A percentile compares a stretch with the other conserved stretches of the same genome.
Conservation (phyloP, 2,113 vertebrate genomes). For the Helogale parvula region DNA sequence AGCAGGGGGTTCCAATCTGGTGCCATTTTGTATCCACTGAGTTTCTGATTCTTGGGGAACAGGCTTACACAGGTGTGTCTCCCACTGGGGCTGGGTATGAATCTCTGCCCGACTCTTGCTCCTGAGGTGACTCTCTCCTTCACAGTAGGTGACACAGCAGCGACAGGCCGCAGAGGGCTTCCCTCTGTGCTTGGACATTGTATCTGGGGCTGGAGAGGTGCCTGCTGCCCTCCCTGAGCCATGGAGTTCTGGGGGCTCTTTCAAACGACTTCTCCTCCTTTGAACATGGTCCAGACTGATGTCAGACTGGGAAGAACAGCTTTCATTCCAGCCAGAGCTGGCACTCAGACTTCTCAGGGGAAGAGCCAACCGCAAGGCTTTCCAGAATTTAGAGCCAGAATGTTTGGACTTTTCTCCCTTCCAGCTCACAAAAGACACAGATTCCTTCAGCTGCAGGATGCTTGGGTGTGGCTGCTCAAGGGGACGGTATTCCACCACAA, state of each 20-base stretch:
- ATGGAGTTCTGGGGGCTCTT: constrained; percentile 74
- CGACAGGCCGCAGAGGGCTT: constrained; percentile 83
- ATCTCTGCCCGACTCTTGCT: constrained; percentile 78
- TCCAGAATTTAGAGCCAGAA: constrained; percentile 91
- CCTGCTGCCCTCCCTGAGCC: background rate
- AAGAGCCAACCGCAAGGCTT: constrained; percentile 89
- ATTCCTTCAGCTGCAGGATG: constrained; percentile 89
- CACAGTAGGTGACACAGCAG: constrained; percentile 87
- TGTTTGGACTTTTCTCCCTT: constrained; percentile 89
- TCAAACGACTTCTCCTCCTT: constrained; percentile 80
- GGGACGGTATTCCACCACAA: constrained; percentile 90
- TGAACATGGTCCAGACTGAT: constrained; percentile 87
- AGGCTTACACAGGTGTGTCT: constrained; percentile 82
- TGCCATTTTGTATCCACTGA: constrained; percentile 75
- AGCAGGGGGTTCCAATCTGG: background rate
- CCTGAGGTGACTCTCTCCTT: constrained; percentile 79
- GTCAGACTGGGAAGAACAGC: constrained; percentile 95
- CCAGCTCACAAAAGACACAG: constrained; percentile 89
- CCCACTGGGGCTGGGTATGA: constrained; percentile 82
- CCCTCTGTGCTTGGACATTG: constrained; percentile 68
- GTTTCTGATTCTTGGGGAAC: constrained; percentile 66
- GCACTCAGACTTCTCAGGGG: constrained; percentile 90
- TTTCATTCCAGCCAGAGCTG: constrained; percentile 90
- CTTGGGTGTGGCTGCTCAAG: constrained; percentile 86
- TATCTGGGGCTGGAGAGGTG: background rate